Evolutionary conservation across 2,113 vertebrate species (phyloP), one percentile per base, ranked within the genome.

Genomic region (Toxostoma redivivum): DNA sequence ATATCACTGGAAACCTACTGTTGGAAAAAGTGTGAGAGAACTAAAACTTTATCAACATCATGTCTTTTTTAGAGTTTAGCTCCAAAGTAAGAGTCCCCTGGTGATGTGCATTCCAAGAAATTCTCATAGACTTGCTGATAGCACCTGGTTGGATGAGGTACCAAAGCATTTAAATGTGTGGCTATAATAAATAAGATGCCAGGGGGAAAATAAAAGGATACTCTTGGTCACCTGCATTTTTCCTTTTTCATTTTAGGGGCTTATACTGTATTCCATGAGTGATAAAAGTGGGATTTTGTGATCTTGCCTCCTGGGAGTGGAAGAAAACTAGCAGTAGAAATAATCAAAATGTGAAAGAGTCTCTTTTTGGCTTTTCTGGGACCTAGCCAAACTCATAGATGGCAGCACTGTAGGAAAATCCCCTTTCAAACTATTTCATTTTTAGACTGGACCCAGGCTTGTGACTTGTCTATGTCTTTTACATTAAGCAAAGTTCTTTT

Each of bases 251-350:
- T 96, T 90, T 92, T 80, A 62, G 27, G 37, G 21, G 22, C 20
- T 93, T 92, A 77, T 58, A 12, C 15, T 47, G 7, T 74, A n/a
- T 88, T 86, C 35, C 35, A n/a, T 10, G 8, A 77, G 42, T 54
- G 64, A 94, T 94, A 96, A 58, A 95, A 81, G 25, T 40, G 12
- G 77, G 69, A 86, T 78, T 94, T 88, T 92, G 42, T 88, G 62
- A 77, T 58, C 44, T 86, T 71, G 51, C 15, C 67, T 70, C 70
- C 48, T 74, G 64, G 38, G 10, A 88, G 23, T 3, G 1, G 79
- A 86, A 35, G 27, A 85, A 94, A 87, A 85, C 66, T 50, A 81
- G 47, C 44, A 78, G 66, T 15, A 76, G 45, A 77, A 93, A 74
- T 73, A 95, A 95, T 77, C 28, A 91, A 90, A 86, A 67, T 35